phyloP scores from a whole-genome alignment of 35 echinoderm and acorn worm species.

The Chiridota heheva region DNA sequence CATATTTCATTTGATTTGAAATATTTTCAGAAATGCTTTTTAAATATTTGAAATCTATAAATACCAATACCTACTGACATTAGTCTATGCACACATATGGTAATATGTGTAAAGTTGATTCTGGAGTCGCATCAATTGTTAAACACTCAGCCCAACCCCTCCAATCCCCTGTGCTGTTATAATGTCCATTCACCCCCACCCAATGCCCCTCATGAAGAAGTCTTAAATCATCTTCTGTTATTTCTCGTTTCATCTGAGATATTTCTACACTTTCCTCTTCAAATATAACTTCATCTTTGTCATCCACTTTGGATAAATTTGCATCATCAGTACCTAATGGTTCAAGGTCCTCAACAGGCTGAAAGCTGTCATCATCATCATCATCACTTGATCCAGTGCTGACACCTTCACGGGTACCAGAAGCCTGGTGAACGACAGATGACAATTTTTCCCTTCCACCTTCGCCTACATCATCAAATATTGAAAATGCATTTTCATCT shows the following conservation, averaged over 20 bases:
- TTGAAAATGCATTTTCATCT: too few relatives aligned
- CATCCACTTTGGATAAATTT: conserved; percentile 5
- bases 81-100: conserved; percentile 46
- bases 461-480: background rate
- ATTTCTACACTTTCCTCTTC: background rate
- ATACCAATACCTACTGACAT: too few relatives aligned
- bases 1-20: too few relatives aligned
- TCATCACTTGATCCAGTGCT: conserved; percentile 12
- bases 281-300: background rate
- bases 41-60: too few relatives aligned
- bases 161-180: conserved; percentile 12
- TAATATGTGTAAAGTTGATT: conserved; percentile 26
- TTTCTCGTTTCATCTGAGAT: background rate
- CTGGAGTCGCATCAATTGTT: background rate
- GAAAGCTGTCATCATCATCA: background rate
- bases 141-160: conserved; percentile 22
- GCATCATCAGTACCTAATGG: background rate
- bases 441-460: background rate
- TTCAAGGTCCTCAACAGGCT: background rate
- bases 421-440: background rate
- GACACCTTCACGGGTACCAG: conserved; percentile 13
- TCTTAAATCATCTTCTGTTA: background rate
- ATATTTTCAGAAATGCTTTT: too few relatives aligned
- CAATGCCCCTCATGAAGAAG: conserved; percentile 24
- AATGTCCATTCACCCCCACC: conserved; percentile 32